Percentiles rank a stretch among this genome's conserved stretches.
These are phyloP conservation scores for Drosophila athabasca DNA, from an alignment of 1,140 invertebrate genomes.

Conservation along the genomic window DNA sequence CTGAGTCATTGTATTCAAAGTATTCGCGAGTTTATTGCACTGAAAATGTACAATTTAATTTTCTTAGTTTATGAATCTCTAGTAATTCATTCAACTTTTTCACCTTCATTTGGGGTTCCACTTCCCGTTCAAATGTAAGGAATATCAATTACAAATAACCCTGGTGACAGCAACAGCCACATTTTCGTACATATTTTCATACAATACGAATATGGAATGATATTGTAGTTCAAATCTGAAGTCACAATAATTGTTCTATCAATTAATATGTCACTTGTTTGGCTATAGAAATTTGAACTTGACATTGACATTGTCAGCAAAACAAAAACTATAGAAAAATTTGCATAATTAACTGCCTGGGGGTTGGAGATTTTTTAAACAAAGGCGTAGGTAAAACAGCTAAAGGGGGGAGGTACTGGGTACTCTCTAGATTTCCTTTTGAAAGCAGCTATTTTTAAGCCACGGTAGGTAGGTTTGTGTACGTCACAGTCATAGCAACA, in stretches of 20 bases:
- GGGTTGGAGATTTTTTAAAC: not conserved
- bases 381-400: not conserved
- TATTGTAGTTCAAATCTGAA: constrained; percentile 5
- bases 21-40: constrained; percentile 27
- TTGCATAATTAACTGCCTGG: constrained; percentile 37
- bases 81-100: constrained; percentile 23
- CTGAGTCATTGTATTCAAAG: constrained; percentile 20
- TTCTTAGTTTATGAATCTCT: constrained; percentile 23
- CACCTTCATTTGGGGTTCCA: constrained; percentile 20
- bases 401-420: not conserved
- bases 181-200: not conserved
- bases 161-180: constrained; percentile 8
- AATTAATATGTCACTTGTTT: constrained; percentile 53
- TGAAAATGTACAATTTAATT: constrained; percentile 9
- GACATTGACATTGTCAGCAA: constrained; percentile 55
- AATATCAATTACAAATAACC: constrained; percentile 44
- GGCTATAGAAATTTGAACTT: constrained; percentile 59
- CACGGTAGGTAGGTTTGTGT: not conserved
- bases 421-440: no score
- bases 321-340: constrained; percentile 39
- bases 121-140: constrained; percentile 23
- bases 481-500: constrained; percentile 5
- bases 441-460: no score
- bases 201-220: constrained; percentile 9
- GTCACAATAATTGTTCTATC: constrained; percentile 30